Conservation (phyloP, 2,797 vertebrate genomes). For the Melanotaenia parkinsoni region DNA sequence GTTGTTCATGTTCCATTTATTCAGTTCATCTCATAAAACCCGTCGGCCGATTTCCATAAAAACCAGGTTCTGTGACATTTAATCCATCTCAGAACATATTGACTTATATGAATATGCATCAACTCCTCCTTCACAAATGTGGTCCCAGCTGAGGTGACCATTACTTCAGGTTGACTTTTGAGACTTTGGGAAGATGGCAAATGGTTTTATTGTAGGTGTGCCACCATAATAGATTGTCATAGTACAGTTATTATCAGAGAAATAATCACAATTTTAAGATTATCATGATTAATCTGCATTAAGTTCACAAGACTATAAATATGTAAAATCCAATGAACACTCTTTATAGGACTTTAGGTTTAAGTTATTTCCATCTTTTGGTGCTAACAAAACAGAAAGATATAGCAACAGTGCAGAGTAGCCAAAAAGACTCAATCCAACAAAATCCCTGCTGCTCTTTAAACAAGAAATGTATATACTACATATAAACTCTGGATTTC, state of each 20-base stretch:
- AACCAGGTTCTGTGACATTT: not conserved
- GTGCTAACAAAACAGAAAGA: not conserved
- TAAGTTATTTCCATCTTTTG: not conserved
- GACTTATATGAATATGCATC: no score
- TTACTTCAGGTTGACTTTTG: no score
- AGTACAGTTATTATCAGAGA: not conserved
- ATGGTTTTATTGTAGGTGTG: no score
- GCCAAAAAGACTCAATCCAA: no score
- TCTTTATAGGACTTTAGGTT: no score
- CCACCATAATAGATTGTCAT: not conserved
- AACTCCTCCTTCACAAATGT: not conserved
- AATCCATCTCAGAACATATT: not conserved
- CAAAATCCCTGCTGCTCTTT: no score
- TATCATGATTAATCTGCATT: not conserved
- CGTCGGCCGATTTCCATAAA: not conserved
- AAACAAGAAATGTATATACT: no score
- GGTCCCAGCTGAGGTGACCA: no score
- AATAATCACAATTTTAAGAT: not conserved
- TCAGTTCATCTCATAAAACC: not conserved
- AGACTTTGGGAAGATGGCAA: no score
- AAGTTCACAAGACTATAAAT: not conserved
- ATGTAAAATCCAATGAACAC: not conserved
- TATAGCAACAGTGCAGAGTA: no score
- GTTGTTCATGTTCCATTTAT: not conserved
- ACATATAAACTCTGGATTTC: no score